Conservation (phyloP, 2,888 invertebrate species). For the Phorcus lineatus region DNA sequence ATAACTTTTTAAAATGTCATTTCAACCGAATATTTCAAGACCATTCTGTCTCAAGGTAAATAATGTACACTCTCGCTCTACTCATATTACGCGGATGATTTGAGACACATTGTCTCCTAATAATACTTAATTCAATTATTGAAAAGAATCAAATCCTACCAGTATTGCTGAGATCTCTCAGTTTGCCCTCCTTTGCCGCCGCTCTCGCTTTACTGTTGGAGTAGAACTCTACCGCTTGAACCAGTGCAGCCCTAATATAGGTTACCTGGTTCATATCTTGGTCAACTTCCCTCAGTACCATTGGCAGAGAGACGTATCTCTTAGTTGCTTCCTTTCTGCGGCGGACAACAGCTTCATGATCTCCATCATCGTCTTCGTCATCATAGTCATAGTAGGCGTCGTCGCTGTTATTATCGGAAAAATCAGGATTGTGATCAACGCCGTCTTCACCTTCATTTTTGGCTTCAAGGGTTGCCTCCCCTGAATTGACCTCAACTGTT, state of each 20-base stretch:
- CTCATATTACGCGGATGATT: too few species aligned
- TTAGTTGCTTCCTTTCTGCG: background rate
- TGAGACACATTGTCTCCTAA: too few species aligned
- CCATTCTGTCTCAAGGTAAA: too few species aligned
- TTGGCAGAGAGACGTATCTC: slow-evolving; percentile 37
- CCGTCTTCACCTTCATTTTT: slow-evolving; percentile 22
- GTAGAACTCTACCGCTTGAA: slow-evolving; percentile 48
- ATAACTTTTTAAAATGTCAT: too few species aligned
- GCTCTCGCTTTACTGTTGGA: slow-evolving; percentile 49
- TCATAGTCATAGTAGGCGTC: slow-evolving; percentile 26
- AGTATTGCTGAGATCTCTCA: slow-evolving; percentile 42
- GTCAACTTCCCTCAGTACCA: slow-evolving; percentile 41
- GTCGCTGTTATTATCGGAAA: slow-evolving; percentile 10
- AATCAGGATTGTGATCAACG: slow-evolving; percentile 18
- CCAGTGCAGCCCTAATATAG: slow-evolving; percentile 43
- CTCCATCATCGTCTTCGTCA: slow-evolving; percentile 37
- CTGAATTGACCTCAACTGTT: background rate
- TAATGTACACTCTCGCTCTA: too few species aligned
- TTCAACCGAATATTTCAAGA: too few species aligned
- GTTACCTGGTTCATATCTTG: slow-evolving; percentile 35
- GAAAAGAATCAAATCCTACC: slow-evolving; percentile 23
- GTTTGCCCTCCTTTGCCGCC: slow-evolving; percentile 38
- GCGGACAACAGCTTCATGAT: slow-evolving; percentile 2
- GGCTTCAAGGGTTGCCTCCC: background rate
- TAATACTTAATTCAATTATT: too few species aligned